Conservation (phyloP, 2,797 vertebrate genomes). For the Fratercula arctica region DNA sequence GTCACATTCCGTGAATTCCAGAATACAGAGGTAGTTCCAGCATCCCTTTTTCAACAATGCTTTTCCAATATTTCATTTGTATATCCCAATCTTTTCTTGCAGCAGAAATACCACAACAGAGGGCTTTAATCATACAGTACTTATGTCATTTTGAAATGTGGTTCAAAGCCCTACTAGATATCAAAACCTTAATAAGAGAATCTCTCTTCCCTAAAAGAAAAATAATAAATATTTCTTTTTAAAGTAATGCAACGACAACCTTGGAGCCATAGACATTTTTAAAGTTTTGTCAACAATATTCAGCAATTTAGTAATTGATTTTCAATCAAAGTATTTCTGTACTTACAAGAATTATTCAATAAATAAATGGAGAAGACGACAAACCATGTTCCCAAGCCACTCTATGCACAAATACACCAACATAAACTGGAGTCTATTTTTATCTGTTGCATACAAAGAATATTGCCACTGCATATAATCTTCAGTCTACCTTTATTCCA, state of each 20-base stretch:
- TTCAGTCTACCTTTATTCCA: not conserved
- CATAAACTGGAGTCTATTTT: not conserved
- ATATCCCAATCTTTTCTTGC: not conserved
- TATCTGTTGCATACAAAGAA: not conserved
- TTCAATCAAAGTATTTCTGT: not conserved
- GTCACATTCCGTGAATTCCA: not conserved
- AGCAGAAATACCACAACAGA: not conserved
- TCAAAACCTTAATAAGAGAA: not conserved
- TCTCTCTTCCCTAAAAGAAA: not conserved
- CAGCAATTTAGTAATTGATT: not conserved
- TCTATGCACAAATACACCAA: not conserved
- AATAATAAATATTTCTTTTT: not conserved
- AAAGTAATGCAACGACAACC: not conserved
- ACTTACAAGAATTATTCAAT: not conserved
- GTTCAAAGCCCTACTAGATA: not conserved
- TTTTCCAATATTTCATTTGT: not conserved
- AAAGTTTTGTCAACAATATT: not conserved
- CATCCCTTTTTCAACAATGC: not conserved
- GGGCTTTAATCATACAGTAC: not conserved
- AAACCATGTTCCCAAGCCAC: not conserved
- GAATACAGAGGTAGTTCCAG: not conserved
- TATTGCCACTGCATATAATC: not conserved
- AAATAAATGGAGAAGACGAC: not conserved
- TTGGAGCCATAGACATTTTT: not conserved
- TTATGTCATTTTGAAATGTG: not conserved